A percentile compares a stretch with the other conserved stretches of the same genome.
Evolutionary conservation across 2,113 vertebrate genomes (phyloP).

Genomic region (cat (Felis catus)): DNA sequence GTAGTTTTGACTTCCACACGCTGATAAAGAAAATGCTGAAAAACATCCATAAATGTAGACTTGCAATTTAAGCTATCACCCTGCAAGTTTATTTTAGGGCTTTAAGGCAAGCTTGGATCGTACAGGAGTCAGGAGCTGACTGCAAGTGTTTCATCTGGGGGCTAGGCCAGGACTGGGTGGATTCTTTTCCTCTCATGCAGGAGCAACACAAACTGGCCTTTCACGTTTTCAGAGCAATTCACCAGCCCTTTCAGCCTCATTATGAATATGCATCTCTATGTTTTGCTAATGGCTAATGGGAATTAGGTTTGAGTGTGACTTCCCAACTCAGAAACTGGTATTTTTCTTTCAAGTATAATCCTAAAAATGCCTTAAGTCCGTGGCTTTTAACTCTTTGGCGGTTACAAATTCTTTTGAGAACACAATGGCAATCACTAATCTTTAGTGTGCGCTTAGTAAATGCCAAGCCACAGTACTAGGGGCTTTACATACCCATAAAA

Average conservation of each 20-base stretch:
- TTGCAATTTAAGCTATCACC: neutral
- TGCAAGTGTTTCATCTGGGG: neutral
- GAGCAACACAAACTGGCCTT: neutral
- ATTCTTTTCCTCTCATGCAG: neutral
- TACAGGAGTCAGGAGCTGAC: neutral
- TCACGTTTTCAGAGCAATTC: neutral
- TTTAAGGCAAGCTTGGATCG: neutral
- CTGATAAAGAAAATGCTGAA: conserved; percentile 43
- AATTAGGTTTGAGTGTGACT: neutral
- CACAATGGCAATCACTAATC: neutral
- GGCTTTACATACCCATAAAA: neutral
- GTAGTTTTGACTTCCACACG: conserved; percentile 79
- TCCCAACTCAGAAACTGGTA: neutral
- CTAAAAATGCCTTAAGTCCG: neutral
- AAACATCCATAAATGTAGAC: neutral
- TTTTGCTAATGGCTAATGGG: neutral
- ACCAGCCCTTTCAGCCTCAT: neutral
- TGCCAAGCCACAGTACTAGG: neutral
- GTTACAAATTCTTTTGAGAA: neutral
- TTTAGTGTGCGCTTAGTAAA: neutral
- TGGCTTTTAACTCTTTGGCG: neutral
- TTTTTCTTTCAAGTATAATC: neutral
- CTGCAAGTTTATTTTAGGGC: neutral
- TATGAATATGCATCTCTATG: neutral
- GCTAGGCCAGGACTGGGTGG: neutral